These are phyloP conservation scores for Drosophila trichaetosa DNA, from an alignment of 2,888 invertebrate genomes.

Conservation along the genomic window DNA sequence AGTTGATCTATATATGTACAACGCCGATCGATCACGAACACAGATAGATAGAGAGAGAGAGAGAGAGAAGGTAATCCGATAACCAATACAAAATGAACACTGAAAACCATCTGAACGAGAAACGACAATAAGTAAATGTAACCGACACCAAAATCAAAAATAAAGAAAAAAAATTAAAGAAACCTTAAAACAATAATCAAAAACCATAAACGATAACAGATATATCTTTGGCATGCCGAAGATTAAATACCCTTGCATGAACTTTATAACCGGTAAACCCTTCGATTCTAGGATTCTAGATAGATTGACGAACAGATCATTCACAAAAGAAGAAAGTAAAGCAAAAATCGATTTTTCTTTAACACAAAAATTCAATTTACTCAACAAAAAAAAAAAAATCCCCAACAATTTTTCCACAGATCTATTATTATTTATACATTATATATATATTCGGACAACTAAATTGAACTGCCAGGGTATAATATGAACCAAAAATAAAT, in stretches of 20 bases:
- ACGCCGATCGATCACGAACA: slow-evolving; percentile 24
- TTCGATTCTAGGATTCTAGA: background rate
- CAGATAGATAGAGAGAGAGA: background rate
- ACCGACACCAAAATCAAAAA: slow-evolving; percentile 46
- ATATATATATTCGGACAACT: background rate
- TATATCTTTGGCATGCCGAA: slow-evolving; percentile 29
- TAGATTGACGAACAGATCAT: background rate
- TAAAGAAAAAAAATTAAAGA: background rate
- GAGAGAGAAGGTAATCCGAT: slow-evolving; percentile 10
- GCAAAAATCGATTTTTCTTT: background rate
- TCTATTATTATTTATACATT: too few species aligned
- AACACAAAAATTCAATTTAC: background rate
- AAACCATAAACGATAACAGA: slow-evolving; percentile 8
- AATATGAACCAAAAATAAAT: slow-evolving; percentile 13
- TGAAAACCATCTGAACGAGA: slow-evolving; percentile 1
- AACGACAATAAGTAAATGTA: slow-evolving; percentile 22
- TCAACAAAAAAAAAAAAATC: background rate
- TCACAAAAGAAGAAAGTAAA: background rate
- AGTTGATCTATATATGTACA: slow-evolving; percentile 8
- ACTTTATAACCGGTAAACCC: background rate
- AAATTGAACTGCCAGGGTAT: slow-evolving; percentile 17
- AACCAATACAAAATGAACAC: slow-evolving; percentile 17
- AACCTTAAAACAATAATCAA: slow-evolving; percentile 23
- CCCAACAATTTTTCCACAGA: too few species aligned
- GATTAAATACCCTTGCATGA: slow-evolving; percentile 33